Evolutionary conservation across 1,140 invertebrate species (phyloP), one percentile per base, ranked within the genome.

Genomic region (Hesperophylax magnus): DNA sequence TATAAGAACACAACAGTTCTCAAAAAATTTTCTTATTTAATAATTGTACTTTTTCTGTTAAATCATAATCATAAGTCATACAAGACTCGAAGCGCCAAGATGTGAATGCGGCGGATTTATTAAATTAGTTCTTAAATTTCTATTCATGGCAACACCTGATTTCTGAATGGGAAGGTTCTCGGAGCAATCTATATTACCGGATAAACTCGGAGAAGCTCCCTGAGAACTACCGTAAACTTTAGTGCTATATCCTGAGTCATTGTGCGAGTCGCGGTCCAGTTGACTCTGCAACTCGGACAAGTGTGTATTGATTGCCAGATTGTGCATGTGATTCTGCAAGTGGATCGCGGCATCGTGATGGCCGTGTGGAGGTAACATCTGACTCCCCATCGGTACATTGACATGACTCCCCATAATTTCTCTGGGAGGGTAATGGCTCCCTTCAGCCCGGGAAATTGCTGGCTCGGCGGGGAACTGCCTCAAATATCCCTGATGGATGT

Each of bases 221-320:
- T 95, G 94, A 9, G 94, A 95, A 63, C 93, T 94, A 7, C 94
- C 94, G 79, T 94, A 95, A 81, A 95, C 93, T 84, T 94, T 93
- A 15, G 94, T 95, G 81, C 94, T 94, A 85, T 95, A 95, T 2
- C 94, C 94, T 14, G 94, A 95, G 87, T 95, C 94, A 85, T 95
- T 95, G 85, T 94, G 94, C 0, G 92, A 92, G 84, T 94, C 94
- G 65, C 91, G 86, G 83, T 93, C 92, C 5, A 90, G 85, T 81
- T 90, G 89, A 84, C 88, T 89, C 61, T 91, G 89, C 0, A 87
- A 87, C 82, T 90, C 89, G 3, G 88, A 88, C 63, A 90, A 84
- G 82, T 90, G 88, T 0, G 89, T 90, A 81, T 90, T 90, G 5
- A 90, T 90, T 6, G 89, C 89, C 72, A 90, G 84, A 0, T 89